Evolutionary conservation across 2,888 invertebrate species (phyloP), one percentile per base, ranked within the genome.

Genomic region (Lymantria dispar): DNA sequence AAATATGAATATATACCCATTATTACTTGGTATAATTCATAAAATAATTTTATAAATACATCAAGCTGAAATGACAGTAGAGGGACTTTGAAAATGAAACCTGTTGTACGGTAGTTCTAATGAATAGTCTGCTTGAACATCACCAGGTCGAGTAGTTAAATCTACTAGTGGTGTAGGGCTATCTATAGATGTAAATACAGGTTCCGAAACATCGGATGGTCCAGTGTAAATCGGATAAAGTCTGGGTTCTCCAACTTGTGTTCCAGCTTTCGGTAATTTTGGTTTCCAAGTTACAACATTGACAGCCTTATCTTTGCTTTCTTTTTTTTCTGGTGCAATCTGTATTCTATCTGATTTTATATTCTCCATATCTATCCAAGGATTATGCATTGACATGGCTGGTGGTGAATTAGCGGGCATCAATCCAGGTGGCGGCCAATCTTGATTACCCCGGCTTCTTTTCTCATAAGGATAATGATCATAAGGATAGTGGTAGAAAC

Each of bases 401-500:
- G 82, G 81, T 1, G 81, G 74, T 0, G 79, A 63, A 0, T 78
- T 78, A 0, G 78, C 68, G 62, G 91, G 75, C 84, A 89, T 85
- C 69, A 83, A 39, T 0, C 67, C 74, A 15, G 71, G 79, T 64
- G 76, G 62, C 0, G 76, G 75, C 85, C 85, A 87, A 55, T 81
- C 78, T 31, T 84, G 86, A 55, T 81, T 77, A 36, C 80, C 76
- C 9, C 77, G 72, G 57, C 87, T 87, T 56, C 92, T 70, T 61
- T 85, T 89, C 56, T 91, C 91, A 48, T 81, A 87, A 29, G 54
- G 50, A 64, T 88, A 85, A 22, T 22, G 22, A n/a, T 89, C 89
- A 58, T 88, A 83, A 10, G 90, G 92, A 50, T 92, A 91, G 56
- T 94, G 94, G 76, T 96, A 96, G 45, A 95, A 92, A 14, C 96